Base-by-base conservation (phyloP, 2,888 invertebrate species). In the Nemotelus nigrinus region DNA sequence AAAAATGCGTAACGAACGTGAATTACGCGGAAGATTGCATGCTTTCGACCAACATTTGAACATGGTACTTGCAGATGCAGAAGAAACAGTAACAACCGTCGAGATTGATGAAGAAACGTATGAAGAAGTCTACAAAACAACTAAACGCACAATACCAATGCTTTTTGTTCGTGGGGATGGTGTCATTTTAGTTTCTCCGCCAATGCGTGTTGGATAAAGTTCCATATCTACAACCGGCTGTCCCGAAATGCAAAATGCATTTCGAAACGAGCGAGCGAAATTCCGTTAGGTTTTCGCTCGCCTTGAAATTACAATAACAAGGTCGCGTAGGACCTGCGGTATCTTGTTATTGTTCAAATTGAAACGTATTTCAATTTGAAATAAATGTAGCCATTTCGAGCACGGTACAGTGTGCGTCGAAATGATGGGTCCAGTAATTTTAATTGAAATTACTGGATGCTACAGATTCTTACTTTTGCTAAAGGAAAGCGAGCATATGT, bases 11-110 rank as follows among this genome's bases (percentile, higher is more conserved):
- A 98, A 98, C 86, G 99, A 99, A 85, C 90, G 99, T 78, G 99
- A 99, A 89, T 89, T 99, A n/a, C 89, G 96, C 78, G 99, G 99
- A 4, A 91, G 96, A 84, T 89, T 99, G 76, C 98, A 99, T 88
- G 98, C 99, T 0, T 99, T 98, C 87, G 99, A 99, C 88, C 99
- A 99, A 86, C 99, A 99, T 89, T 91, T 99, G 83, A 99, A 99
- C 85, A 99, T 99, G 97, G 96, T 99, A 1, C 89, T 99, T 58
- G 97, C 98, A 50, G 98, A 99, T 88, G 98, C 97, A 0, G 98
- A 98, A 88, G 98, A 98, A 88, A 97, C 96, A 0, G 96, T 99
- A 25, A 99, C 98, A 25, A 96, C 97, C 6, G 95, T 98, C 48
- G 88, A 84, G 84, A 86, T 87, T 60, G 87, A 87, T 74, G 86